Evolutionary conservation across 2,797 vertebrate genomes (phyloP).

Genomic region (Microtus agrestis): DNA sequence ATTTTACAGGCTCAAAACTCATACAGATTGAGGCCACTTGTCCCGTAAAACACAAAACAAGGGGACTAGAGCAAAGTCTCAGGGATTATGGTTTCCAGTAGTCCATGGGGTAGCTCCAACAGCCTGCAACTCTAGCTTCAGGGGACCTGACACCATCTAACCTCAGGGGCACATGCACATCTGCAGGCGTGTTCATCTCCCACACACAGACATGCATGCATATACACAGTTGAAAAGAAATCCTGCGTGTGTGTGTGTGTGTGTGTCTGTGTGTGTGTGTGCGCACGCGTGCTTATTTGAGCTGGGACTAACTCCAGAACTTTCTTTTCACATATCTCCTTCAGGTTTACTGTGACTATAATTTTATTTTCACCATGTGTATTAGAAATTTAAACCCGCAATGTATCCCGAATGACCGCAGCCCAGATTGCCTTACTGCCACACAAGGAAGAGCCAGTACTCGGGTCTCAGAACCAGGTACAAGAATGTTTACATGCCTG

Average conservation of each 20-base stretch:
- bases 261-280: too few species aligned
- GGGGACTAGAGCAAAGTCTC: background rate
- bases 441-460: background rate
- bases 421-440: background rate
- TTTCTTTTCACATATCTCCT: background rate
- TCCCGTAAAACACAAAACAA: constrained; percentile 18
- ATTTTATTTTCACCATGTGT: background rate
- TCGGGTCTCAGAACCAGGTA: background rate
- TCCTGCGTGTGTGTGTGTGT: background rate
- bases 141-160: background rate
- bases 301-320: constrained; percentile 23
- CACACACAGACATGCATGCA: background rate
- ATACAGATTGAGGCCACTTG: background rate
- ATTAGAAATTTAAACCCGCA: background rate
- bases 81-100: background rate
- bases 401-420: background rate
- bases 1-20: background rate
- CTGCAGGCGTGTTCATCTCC: background rate
- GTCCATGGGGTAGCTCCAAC: background rate
- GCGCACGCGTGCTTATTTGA: constrained; percentile 27
- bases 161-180: background rate
- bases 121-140: background rate
- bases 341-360: constrained; percentile 13
- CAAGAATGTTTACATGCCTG: background rate
- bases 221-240: background rate